These are phyloP conservation scores for Cuniculus paca DNA, from an alignment of 2,797 vertebrate genomes.

Conservation along the genomic window DNA sequence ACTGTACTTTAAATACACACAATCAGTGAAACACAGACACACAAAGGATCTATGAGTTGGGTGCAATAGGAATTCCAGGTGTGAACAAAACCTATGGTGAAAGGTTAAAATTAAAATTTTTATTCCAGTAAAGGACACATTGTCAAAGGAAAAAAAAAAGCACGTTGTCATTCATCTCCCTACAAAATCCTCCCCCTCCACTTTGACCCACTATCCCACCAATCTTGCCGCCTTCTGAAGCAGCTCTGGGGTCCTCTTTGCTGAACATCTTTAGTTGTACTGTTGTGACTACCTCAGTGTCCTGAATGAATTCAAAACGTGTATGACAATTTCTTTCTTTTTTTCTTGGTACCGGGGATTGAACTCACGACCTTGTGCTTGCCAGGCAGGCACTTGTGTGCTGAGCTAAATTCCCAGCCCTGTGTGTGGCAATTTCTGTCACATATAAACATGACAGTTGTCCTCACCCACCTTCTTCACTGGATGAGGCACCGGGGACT, in stretches of 20 bases:
- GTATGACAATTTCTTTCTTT: neutral
- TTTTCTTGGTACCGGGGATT: no score
- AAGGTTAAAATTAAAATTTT: neutral
- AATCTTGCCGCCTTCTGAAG: neutral
- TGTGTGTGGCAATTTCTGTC: neutral
- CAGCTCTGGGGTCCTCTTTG: neutral
- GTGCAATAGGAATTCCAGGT: neutral
- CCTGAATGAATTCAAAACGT: neutral
- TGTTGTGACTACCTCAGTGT: neutral
- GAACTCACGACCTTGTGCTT: no score
- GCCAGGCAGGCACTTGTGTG: no score
- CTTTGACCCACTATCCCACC: neutral
- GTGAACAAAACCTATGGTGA: neutral
- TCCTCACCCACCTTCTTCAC: neutral
- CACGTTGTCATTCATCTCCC: neutral
- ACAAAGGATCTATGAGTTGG: neutral
- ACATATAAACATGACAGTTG: neutral
- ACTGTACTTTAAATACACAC: no score
- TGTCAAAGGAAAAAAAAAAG: no score
- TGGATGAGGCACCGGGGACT: neutral
- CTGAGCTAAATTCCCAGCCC: no score
- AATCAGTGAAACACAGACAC: neutral
- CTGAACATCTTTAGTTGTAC: neutral
- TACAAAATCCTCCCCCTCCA: neutral
- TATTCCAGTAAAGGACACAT: neutral